Percentiles rank a stretch among this genome's conserved stretches.
phyloP scores from a whole-genome alignment of 1,140 invertebrate species.

The Dendroctonus ponderosae region DNA sequence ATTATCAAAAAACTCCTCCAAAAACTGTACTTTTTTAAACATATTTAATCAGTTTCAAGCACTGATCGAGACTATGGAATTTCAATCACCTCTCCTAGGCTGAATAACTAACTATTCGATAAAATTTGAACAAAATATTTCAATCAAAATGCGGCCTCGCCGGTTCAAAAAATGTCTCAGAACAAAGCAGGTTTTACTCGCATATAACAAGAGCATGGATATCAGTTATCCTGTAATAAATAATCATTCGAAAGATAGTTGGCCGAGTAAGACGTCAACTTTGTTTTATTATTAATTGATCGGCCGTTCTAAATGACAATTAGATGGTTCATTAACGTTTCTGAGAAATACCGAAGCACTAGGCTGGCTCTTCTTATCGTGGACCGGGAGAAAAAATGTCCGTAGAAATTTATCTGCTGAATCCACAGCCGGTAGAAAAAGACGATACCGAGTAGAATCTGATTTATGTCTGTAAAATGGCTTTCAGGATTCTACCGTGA shows the following conservation, averaged over 20 bases:
- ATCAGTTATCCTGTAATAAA: constrained; percentile 26
- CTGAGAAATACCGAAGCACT: constrained; percentile 24
- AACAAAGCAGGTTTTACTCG: constrained; percentile 22
- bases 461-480: constrained; percentile 24
- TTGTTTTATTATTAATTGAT: constrained; percentile 38
- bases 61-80: too few species aligned
- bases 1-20: too few species aligned
- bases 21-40: too few species aligned
- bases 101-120: background rate
- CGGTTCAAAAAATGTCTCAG: constrained; percentile 17
- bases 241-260: constrained; percentile 28
- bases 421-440: constrained; percentile 10
- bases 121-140: constrained; percentile 5
- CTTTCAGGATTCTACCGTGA: constrained; percentile 24
- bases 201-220: constrained; percentile 10
- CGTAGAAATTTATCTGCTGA: constrained; percentile 13
- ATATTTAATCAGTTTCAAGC: too few species aligned
- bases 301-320: constrained; percentile 37
- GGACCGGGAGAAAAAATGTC: constrained; percentile 7
- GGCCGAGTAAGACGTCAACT: constrained; percentile 32
- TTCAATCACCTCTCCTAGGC: background rate
- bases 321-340: constrained; percentile 34
- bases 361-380: constrained; percentile 12
- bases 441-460: constrained; percentile 10
- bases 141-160: constrained; percentile 4